Evolutionary conservation across 2,113 vertebrate genomes (phyloP).

Genomic region (Mustela nigripes): DNA sequence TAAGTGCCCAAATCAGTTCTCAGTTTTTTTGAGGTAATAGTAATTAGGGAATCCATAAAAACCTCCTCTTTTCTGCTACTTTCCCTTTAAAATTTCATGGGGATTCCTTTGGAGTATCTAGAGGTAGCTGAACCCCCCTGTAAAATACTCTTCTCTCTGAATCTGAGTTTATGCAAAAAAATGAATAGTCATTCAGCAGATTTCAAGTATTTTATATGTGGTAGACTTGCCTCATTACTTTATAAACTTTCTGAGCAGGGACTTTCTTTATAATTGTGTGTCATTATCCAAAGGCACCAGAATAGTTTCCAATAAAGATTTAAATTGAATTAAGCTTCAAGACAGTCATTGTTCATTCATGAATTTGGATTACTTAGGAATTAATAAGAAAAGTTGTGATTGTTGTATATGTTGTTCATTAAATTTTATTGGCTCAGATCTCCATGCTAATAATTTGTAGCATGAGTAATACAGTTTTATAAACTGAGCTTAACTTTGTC

Average conservation of each 20-base stretch:
- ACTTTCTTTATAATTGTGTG: not conserved
- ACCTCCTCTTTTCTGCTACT: not conserved
- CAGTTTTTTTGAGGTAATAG: not conserved
- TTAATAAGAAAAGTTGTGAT: constrained; percentile 31
- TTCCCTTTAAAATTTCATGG: not conserved
- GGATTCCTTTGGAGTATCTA: not conserved
- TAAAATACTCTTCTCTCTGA: not conserved
- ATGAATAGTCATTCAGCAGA: not conserved
- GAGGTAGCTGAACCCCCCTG: not conserved
- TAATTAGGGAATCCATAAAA: not conserved
- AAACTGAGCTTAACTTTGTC: not conserved
- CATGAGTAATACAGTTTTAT: constrained; percentile 15
- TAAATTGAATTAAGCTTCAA: constrained; percentile 28
- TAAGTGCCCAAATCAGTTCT: not conserved
- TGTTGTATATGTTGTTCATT: not conserved
- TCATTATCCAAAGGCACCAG: not conserved
- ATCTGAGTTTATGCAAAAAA: constrained; percentile 39
- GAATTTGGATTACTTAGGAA: constrained; percentile 47
- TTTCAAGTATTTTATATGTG: not conserved
- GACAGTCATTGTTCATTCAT: constrained; percentile 7
- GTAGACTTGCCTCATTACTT: not conserved
- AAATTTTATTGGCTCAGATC: not conserved
- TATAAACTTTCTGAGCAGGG: not conserved
- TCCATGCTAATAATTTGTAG: not conserved
- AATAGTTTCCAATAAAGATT: not conserved